These are phyloP conservation scores for Tetraodon nigroviridis DNA, from an alignment of 2,113 vertebrate species.

Conservation along the genomic window DNA sequence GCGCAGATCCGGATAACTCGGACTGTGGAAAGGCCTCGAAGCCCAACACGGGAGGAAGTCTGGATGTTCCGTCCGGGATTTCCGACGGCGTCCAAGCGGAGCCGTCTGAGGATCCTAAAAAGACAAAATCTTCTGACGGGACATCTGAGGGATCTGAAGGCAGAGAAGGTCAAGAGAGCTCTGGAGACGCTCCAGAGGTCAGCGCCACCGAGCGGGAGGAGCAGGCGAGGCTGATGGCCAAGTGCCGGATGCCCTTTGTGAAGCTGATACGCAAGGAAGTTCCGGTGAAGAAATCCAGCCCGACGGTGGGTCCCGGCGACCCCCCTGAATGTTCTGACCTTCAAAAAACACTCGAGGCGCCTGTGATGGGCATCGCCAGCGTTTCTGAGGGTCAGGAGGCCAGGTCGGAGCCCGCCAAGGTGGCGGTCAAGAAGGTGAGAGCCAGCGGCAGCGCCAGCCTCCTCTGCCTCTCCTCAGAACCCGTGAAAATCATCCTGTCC, in stretches of 20 bases:
- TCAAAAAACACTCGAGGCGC: conserved; percentile 11
- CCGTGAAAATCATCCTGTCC: background rate
- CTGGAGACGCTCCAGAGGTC: conserved; percentile 6
- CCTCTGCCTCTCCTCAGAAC: conserved; percentile 31
- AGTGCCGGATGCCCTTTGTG: conserved; percentile 53
- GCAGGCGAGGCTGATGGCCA: conserved; percentile 34
- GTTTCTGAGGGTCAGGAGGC: background rate
- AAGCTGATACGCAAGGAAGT: conserved; percentile 60
- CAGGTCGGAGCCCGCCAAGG: conserved; percentile 18
- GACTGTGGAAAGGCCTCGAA: conserved; percentile 22
- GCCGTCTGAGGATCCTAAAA: background rate
- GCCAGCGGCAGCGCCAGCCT: conserved; percentile 1
- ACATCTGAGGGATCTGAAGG: conserved; percentile 19
- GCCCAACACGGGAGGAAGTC: background rate
- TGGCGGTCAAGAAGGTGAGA: conserved; percentile 46
- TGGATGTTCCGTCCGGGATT: conserved; percentile 12
- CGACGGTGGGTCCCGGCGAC: conserved; percentile 11
- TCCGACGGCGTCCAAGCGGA: conserved; percentile 22
- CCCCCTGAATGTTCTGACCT: conserved; percentile 14
- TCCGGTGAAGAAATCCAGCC: conserved; percentile 25
- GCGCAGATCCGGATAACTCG: background rate
- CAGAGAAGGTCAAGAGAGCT: conserved; percentile 1
- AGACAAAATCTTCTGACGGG: conserved; percentile 16
- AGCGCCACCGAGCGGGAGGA: conserved; percentile 26
- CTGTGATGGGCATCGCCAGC: background rate